Conservation (phyloP, 2,888 invertebrate species). For the Nephrotoma guestfalica region DNA sequence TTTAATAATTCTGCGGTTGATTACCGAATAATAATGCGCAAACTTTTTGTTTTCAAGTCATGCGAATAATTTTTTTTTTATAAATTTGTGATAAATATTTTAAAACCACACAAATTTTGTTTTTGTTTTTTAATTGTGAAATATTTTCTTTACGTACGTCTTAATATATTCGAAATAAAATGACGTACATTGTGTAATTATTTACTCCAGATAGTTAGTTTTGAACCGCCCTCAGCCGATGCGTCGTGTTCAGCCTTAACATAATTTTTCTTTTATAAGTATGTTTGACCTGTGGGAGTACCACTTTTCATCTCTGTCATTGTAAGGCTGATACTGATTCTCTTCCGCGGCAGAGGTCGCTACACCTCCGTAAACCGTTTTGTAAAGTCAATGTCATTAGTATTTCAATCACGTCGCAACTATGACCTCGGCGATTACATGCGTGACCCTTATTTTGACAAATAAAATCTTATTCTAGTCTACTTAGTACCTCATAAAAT, state of each 20-base stretch:
- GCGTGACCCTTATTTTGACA: too few species aligned
- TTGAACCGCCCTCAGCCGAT: not conserved
- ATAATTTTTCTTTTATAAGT: not conserved
- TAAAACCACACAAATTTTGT: not conserved
- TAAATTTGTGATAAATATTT: not conserved
- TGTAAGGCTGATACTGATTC: too few species aligned
- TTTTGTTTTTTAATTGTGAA: not conserved
- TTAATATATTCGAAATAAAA: not conserved
- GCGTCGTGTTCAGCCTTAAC: not conserved
- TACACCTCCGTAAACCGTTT: too few species aligned
- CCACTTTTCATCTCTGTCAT: too few species aligned
- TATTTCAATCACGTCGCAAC: too few species aligned
- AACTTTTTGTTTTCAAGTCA: not conserved
- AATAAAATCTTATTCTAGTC: too few species aligned
- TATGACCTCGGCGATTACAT: too few species aligned
- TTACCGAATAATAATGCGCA: not conserved
- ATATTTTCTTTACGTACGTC: not conserved
- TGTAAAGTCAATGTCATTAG: too few species aligned
- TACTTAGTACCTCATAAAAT: too few species aligned
- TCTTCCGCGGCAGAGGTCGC: too few species aligned
- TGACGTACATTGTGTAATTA: not conserved
- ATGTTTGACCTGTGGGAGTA: too few species aligned
- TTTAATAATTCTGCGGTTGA: not conserved
- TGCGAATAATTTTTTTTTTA: not conserved
- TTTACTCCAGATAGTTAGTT: not conserved